These are phyloP conservation scores for Volucella zonaria DNA, from an alignment of 2,888 invertebrate genomes.

Conservation along the genomic window DNA sequence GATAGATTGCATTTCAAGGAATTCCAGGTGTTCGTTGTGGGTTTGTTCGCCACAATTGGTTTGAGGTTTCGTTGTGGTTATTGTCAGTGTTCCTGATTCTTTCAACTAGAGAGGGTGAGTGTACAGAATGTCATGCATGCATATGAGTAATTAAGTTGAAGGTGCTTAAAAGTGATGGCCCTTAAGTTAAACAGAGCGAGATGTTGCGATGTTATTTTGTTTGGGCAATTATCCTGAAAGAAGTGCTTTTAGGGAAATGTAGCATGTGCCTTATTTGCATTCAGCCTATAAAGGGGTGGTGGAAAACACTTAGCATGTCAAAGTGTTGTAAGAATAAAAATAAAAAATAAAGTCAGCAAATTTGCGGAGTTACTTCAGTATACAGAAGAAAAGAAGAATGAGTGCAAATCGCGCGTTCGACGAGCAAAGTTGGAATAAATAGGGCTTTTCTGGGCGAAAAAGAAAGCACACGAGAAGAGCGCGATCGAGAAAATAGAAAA, in stretches of 20 bases:
- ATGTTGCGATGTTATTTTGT: constrained; percentile 38
- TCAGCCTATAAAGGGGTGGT: background rate
- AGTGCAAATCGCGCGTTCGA: too few relatives aligned
- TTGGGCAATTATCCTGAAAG: constrained; percentile 50
- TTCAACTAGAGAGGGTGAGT: background rate
- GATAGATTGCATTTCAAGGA: constrained; percentile 44
- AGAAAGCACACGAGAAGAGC: too few relatives aligned
- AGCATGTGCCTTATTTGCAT: background rate
- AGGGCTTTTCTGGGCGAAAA: too few relatives aligned
- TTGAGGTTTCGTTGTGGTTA: constrained; percentile 9
- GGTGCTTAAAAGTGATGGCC: constrained; percentile 29
- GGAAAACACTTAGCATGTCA: background rate
- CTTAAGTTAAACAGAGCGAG: constrained; percentile 42
- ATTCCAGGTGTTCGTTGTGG: constrained; percentile 29
- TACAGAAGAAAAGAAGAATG: too few relatives aligned
- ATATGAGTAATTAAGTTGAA: constrained; percentile 38
- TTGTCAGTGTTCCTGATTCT: background rate
- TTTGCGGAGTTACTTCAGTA: too few relatives aligned
- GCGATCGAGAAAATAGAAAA: too few relatives aligned
- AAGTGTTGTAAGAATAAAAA: too few relatives aligned
- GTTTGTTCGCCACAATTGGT: constrained; percentile 21
- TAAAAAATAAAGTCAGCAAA: too few relatives aligned
- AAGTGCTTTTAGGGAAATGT: constrained; percentile 8
- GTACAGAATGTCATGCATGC: constrained; percentile 10
- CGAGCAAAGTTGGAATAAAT: too few relatives aligned